Evolutionary conservation across 92 coral and sea anemone species (phyloP).

Genomic region (Scolanthus callimorphus): DNA sequence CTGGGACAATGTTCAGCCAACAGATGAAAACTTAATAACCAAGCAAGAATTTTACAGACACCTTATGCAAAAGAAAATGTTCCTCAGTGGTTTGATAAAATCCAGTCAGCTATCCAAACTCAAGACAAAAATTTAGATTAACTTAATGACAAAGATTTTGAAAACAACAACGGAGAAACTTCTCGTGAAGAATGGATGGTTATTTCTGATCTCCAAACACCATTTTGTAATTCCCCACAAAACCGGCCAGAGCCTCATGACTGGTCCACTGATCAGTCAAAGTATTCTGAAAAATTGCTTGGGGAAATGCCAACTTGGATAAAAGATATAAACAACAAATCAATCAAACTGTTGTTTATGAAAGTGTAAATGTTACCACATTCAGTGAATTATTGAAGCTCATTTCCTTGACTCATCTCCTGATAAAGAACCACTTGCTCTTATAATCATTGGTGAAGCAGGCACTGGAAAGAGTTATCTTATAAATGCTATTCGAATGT

Average conservation of each 20-base stretch:
- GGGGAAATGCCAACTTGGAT: slow-evolving; percentile 50
- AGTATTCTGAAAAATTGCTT: slow-evolving; percentile 13
- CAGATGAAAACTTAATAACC: slow-evolving; percentile 48
- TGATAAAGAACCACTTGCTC: too few relatives aligned
- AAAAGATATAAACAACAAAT: too few relatives aligned
- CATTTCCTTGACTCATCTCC: too few relatives aligned
- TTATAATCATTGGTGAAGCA: too few relatives aligned
- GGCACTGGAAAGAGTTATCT: background rate
- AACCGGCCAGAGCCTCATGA: slow-evolving; percentile 20
- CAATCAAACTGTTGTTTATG: too few relatives aligned
- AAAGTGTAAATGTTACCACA: too few relatives aligned
- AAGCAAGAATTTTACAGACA: slow-evolving; percentile 68
- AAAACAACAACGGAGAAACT: background rate
- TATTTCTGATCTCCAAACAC: slow-evolving; percentile 5
- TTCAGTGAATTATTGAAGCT: too few relatives aligned
- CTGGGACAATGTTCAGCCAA: slow-evolving; percentile 46
- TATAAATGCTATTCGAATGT: background rate
- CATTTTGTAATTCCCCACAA: slow-evolving; percentile 28
- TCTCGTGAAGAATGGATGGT: background rate
- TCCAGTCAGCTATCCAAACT: slow-evolving; percentile 46
- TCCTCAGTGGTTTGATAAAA: slow-evolving; percentile 78
- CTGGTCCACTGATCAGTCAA: slow-evolving; percentile 46
- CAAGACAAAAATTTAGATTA: slow-evolving; percentile 52
- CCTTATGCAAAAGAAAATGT: slow-evolving; percentile 68
- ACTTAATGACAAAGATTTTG: slow-evolving; percentile 17